phyloP scores from a whole-genome alignment of 37 sponge, comb jelly and placozoan genomes.

The Bolinopsis microptera region DNA sequence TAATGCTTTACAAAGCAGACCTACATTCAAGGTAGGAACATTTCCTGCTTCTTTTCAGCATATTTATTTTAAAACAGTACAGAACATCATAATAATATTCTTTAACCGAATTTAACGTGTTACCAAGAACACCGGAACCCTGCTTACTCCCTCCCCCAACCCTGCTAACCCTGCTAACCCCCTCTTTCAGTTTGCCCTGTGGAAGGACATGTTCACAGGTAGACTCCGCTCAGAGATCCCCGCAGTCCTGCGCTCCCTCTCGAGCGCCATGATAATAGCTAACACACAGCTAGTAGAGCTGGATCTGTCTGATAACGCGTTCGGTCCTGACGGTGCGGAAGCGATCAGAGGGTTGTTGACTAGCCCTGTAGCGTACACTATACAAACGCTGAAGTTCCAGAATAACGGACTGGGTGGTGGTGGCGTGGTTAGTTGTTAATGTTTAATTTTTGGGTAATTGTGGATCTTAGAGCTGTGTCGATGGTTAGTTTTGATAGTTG shows the following conservation, averaged over 20 bases:
- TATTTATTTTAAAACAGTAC: too few species aligned
- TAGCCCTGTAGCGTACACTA: slow-evolving; percentile 81
- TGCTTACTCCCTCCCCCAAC: too few species aligned
- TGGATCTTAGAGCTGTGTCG: slow-evolving; percentile 40
- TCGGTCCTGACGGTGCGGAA: slow-evolving; percentile 93
- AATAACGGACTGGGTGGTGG: slow-evolving; percentile 93
- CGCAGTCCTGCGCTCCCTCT: slow-evolving; percentile 76
- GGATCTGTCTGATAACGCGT: slow-evolving; percentile 98
- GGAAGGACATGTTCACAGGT: slow-evolving; percentile 98
- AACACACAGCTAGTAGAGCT: slow-evolving; percentile 80
- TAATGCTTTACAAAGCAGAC: slow-evolving; percentile 71
- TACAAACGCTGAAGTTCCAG: slow-evolving; percentile 85
- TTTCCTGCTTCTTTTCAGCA: too few species aligned
- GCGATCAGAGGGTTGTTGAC: slow-evolving; percentile 77
- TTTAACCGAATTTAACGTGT: too few species aligned
- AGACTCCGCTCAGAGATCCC: slow-evolving; percentile 91
- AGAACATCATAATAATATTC: too few species aligned
- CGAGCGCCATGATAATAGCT: slow-evolving; percentile 81
- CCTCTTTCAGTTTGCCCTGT: slow-evolving; percentile 72
- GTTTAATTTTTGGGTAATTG: not conserved
- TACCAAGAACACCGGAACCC: too few species aligned
- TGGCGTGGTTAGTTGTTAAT: slow-evolving; percentile 75
- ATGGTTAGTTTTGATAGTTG: too few species aligned
- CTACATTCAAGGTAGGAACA: slow-evolving; percentile 72
- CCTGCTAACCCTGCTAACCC: too few species aligned